phyloP scores from a whole-genome alignment of 2,113 vertebrate genomes.

The Halichoeres trimaculatus region DNA sequence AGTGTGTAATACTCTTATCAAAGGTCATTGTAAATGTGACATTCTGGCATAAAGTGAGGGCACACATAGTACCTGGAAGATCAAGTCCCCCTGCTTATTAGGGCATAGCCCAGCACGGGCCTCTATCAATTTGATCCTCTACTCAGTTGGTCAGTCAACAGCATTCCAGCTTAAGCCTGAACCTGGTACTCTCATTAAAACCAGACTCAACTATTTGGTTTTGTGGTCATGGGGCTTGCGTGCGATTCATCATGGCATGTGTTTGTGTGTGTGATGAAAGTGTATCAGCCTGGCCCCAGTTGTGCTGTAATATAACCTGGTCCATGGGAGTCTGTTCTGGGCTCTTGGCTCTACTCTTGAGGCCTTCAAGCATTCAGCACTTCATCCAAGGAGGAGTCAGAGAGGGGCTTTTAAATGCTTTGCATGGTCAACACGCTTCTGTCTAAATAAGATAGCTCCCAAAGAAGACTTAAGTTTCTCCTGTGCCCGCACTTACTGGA shows the following conservation, averaged over 20 bases:
- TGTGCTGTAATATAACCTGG: conserved; percentile 64
- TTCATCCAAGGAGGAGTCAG: conserved; percentile 46
- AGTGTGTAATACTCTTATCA: not conserved
- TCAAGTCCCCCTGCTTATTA: conserved; percentile 62
- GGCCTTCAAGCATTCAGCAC: conserved; percentile 57
- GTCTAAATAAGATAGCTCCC: conserved; percentile 7
- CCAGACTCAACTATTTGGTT: conserved; percentile 58
- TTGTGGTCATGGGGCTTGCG: conserved; percentile 37
- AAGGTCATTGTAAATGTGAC: not conserved
- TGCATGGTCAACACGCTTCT: conserved; percentile 11
- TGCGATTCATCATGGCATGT: conserved; percentile 41
- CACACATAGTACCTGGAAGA: conserved; percentile 28
- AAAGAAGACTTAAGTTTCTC: conserved; percentile 12
- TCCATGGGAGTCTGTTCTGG: conserved; percentile 58
- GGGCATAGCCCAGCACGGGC: conserved; percentile 63
- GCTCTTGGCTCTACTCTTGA: conserved; percentile 46
- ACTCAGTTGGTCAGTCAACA: conserved; percentile 70
- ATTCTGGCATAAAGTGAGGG: conserved; percentile 1
- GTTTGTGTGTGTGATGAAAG: conserved; percentile 50
- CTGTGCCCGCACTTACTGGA: not conserved
- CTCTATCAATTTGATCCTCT: conserved; percentile 59
- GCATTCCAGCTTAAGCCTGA: conserved; percentile 69
- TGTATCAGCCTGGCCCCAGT: conserved; percentile 34
- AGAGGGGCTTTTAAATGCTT: conserved; percentile 18
- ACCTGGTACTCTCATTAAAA: conserved; percentile 69